Base-by-base conservation (phyloP, 2,113 vertebrate genomes). In the Chrysemys picta region DNA sequence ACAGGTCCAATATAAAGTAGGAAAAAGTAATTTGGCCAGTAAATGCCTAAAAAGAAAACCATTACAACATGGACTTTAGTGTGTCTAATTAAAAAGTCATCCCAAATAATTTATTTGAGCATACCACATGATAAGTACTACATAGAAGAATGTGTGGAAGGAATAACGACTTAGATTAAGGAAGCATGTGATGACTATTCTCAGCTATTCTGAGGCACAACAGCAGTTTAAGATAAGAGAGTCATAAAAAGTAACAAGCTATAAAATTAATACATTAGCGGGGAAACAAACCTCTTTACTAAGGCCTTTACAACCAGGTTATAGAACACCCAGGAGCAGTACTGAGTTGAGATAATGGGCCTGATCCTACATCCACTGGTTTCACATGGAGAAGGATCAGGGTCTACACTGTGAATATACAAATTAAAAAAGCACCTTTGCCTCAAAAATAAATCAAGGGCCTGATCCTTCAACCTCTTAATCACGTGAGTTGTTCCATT, bases 41-140 rank as follows among this genome's bases (percentile, higher is more conserved):
- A 19, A 89, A 80, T 10, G 3, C 6, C 2, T 8, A 27, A 75
- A 35, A 80, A 79, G 50, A 85, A 89, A 89, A 56, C 10, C 1
- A 35, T 49, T 88, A 62, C 5, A 4, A 89, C 87, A 3, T 27
- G 35, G 8, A 2, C 10, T 10, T 75, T 62, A 54, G 2, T 16
- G 5, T 2, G 29, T 79, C 10, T 65, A 82, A 29, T 17, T 47
- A 78, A 5, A 91, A 62, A 35, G 24, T 31, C 2, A 79, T 62
- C 11, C 1, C 1, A 93, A 80, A 87, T 87, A 52, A 85, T 50
- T 84, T 89, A 79, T 1, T 79, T 35, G 85, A 31, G 2, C 78
- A 17, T 3, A 45, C 85, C 1, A 4, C 22, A 56, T 8, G 1
- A 2, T 24, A 78, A 19, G 50, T 1, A 0, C 42, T 59, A 50